Base-by-base conservation (phyloP, 2,888 invertebrate genomes). In the Nysson spinosus region DNA sequence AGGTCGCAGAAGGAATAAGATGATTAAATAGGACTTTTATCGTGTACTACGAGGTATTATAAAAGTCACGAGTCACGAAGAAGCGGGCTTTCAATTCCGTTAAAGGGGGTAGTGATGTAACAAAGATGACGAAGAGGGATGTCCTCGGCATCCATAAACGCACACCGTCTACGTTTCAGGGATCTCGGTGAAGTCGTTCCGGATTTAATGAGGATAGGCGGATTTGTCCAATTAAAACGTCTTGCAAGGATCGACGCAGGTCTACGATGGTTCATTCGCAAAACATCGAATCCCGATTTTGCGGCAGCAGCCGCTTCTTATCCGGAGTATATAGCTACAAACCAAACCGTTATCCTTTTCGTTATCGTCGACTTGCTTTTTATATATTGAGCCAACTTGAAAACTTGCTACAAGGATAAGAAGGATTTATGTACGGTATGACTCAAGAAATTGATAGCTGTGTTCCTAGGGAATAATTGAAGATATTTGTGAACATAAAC, bases 151-250 rank as follows among this genome's bases (percentile, higher is more conserved):
- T 79, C 81, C 70, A 61, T 66, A 75, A n/a, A n/a, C n/a, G n/a
- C n/a, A 60, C 35, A 49, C 68, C 58, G 39, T 57, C 56, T 47
- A 47, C 49, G 55, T 61, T 35, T 52, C 50, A 28, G 61, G 39
- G 60, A 69, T 60, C 52, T 49, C 35, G 44, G 30, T 24, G 76
- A 78, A 77, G 71, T 75, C 79, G 74, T 72, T 65, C 61, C 61
- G 80, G 86, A 85, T 86, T 87, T 87, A 87, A 87, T 87, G 87
- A 87, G 86, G 86, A 86, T 87, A 87, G 87, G 87, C 85, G 87
- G 87, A 87, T 87, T 87, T 87, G 87, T 87, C 87, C 87, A 87
- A 87, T 87, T 87, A 87, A 87, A 87, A 86, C 86, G 86, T 86
- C 87, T 87, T 85, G 86, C 84, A 85, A 85, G 84, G 85, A 86